Conservation (phyloP, 2,113 vertebrate species). For the Sylvia atricapilla region DNA sequence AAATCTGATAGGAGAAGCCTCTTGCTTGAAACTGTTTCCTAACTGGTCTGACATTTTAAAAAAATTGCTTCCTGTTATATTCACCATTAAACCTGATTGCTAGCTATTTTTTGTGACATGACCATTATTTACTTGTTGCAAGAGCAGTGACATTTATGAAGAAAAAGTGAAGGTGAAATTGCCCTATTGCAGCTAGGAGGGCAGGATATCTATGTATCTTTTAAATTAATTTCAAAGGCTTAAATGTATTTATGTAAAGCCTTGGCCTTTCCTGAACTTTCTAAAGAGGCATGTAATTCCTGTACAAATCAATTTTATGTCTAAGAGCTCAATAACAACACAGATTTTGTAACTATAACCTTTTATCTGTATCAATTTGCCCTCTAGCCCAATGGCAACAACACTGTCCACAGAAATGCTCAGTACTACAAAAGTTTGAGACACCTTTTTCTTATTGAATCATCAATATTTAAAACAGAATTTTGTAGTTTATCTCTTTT, state of each 20-base stretch:
- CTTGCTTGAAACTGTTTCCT: not conserved
- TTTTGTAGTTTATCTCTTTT: not conserved
- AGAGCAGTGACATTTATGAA: not conserved
- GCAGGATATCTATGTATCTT: not conserved
- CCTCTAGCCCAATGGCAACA: not conserved
- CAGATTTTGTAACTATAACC: not conserved
- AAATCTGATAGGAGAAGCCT: not conserved
- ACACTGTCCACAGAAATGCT: not conserved
- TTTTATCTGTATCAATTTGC: not conserved
- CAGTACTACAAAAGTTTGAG: not conserved
- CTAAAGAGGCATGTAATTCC: not conserved
- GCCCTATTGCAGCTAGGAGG: not conserved
- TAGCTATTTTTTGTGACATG: not conserved
- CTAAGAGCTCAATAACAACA: not conserved
- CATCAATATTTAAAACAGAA: not conserved
- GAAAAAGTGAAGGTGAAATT: not conserved
- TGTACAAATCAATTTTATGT: not conserved
- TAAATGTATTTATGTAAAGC: constrained; percentile 11
- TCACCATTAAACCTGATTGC: not conserved
- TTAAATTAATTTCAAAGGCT: not conserved
- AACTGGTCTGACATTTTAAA: not conserved
- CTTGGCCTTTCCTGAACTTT: not conserved
- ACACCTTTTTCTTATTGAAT: not conserved
- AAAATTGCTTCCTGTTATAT: not conserved
- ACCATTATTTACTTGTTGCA: not conserved